Percentiles rank a stretch among this genome's conserved stretches.
phyloP scores from a whole-genome alignment of 2,888 invertebrate species.

The Meteorus colon region DNA sequence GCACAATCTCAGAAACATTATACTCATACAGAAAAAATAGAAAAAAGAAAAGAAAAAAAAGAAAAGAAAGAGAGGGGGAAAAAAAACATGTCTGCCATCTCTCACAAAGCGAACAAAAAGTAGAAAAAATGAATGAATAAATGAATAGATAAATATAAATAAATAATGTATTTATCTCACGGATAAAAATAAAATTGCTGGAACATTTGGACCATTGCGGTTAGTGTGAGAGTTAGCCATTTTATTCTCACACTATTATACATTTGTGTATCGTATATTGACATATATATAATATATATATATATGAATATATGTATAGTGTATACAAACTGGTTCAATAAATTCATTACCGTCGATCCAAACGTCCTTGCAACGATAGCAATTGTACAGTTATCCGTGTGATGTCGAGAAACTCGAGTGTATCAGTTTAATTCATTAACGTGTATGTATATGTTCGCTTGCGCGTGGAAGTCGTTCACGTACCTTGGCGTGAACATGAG shows the following conservation, averaged over 20 bases:
- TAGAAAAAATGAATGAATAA: slow-evolving; percentile 1
- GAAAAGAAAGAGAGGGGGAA: neutral
- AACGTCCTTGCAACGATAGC: slow-evolving; percentile 45
- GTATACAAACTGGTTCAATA: slow-evolving; percentile 20
- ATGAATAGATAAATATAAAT: slow-evolving; percentile 4
- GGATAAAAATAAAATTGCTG: slow-evolving; percentile 16
- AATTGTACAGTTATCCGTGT: slow-evolving; percentile 42
- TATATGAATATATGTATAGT: neutral
- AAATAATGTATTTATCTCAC: slow-evolving; percentile 3
- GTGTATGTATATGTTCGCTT: slow-evolving; percentile 39
- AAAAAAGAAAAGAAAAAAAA: too few species aligned
- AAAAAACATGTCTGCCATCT: slow-evolving; percentile 3
- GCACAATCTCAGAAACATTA: neutral
- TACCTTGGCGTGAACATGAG: slow-evolving; percentile 76
- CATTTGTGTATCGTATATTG: neutral
- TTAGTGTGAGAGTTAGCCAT: neutral
- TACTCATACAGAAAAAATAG: neutral
- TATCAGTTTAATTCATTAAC: slow-evolving; percentile 41
- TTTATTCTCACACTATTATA: slow-evolving; percentile 1
- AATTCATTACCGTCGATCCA: slow-evolving; percentile 40
- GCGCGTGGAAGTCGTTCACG: slow-evolving; percentile 67
- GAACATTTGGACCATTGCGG: slow-evolving; percentile 10
- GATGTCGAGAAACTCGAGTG: slow-evolving; percentile 32
- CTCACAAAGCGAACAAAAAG: neutral
- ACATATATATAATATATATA: neutral